Evolutionary conservation across 2,113 vertebrate genomes (phyloP).

Genomic region (Neoarius graeffei): DNA sequence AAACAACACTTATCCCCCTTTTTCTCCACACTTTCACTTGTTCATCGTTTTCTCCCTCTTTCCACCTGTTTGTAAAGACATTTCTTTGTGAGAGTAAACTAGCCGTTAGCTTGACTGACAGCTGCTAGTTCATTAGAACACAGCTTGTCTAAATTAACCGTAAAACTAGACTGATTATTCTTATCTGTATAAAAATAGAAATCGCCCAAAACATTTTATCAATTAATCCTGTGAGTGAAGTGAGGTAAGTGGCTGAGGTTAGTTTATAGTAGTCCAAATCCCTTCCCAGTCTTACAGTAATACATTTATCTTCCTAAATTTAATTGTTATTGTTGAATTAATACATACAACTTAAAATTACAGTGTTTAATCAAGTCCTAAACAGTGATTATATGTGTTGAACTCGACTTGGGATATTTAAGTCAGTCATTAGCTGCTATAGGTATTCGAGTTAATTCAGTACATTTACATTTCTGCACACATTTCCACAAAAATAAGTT

Average conservation of each 20-base stretch:
- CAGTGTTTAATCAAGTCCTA: neutral
- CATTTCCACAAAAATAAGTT: neutral
- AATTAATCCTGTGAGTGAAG: neutral
- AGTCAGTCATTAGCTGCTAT: too few species aligned
- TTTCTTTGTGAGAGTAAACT: slow-evolving; percentile 10
- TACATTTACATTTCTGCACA: neutral
- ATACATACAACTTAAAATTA: neutral
- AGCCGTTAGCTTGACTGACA: neutral
- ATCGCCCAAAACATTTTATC: neutral
- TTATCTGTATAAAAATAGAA: neutral
- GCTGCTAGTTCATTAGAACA: neutral
- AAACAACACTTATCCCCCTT: neutral
- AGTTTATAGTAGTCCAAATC: neutral
- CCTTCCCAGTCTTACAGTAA: neutral
- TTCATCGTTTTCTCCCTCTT: neutral
- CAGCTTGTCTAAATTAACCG: neutral
- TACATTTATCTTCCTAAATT: neutral
- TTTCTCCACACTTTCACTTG: neutral
- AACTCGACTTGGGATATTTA: neutral
- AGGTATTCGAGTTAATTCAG: neutral
- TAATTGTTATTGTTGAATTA: neutral
- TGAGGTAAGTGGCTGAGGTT: neutral
- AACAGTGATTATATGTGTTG: neutral
- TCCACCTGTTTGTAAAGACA: slow-evolving; percentile 11
- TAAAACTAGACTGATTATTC: neutral